These are phyloP conservation scores for Myathropa florea DNA, from an alignment of 2,888 invertebrate species.

Conservation along the genomic window DNA sequence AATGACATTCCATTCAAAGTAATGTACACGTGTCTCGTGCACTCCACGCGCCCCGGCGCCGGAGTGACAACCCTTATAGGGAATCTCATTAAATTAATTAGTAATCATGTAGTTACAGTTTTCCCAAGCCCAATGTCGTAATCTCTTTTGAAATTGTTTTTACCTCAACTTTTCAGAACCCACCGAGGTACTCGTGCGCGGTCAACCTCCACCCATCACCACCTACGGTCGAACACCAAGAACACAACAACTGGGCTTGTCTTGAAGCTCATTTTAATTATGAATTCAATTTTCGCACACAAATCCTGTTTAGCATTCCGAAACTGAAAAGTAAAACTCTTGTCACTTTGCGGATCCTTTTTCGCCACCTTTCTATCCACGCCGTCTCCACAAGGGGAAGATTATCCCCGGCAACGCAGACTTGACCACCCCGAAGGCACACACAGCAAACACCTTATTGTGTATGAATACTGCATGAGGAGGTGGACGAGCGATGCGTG, in stretches of 20 bases:
- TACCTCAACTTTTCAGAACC: slow-evolving; percentile 20
- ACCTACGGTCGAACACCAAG: neutral
- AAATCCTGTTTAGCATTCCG: slow-evolving; percentile 36
- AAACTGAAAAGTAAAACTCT: slow-evolving; percentile 20
- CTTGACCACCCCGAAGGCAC: slow-evolving; percentile 9
- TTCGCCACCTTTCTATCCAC: slow-evolving; percentile 1
- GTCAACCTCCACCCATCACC: neutral
- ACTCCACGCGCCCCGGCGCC: neutral
- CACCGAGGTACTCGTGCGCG: neutral
- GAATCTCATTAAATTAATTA: slow-evolving; percentile 38
- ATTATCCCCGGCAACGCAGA: slow-evolving; percentile 6
- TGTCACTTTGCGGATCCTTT: slow-evolving; percentile 30
- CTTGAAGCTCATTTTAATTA: slow-evolving; percentile 53
- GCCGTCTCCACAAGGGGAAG: neutral
- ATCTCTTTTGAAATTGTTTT: neutral
- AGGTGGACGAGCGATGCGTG: neutral
- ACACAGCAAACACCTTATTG: slow-evolving; percentile 54
- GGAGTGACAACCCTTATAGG: neutral
- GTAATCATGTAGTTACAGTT: slow-evolving; percentile 25
- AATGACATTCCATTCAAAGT: neutral
- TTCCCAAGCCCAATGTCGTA: neutral
- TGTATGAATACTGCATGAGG: slow-evolving; percentile 51
- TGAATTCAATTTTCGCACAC: slow-evolving; percentile 48
- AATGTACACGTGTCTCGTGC: neutral
- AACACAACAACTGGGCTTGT: neutral